Conservation (phyloP, 2,113 vertebrate species). For the Conger conger region DNA sequence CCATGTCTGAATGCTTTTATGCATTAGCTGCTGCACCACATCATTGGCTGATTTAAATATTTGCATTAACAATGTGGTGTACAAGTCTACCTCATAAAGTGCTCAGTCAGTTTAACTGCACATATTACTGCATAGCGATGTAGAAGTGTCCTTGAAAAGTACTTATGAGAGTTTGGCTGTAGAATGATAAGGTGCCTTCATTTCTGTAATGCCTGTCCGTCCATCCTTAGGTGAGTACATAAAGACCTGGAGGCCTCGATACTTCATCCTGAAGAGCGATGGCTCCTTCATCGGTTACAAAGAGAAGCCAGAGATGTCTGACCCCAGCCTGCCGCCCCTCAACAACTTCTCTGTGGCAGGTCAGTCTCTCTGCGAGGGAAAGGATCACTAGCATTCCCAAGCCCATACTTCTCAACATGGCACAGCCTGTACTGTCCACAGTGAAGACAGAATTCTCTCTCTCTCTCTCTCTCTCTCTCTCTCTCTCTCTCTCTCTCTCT, state of each 20-base stretch:
- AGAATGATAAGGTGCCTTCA: too few relatives aligned
- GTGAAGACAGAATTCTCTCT: too few relatives aligned
- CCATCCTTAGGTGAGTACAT: constrained; percentile 85
- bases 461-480: too few relatives aligned
- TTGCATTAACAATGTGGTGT: too few relatives aligned
- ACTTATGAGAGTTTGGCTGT: background rate
- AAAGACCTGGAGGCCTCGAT: constrained; percentile 91
- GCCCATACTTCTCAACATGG: background rate
- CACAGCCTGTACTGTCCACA: background rate
- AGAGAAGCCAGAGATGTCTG: constrained; percentile 84
- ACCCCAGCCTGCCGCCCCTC: constrained; percentile 80
- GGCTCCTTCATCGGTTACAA: constrained; percentile 95
- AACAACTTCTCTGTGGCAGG: constrained; percentile 96
- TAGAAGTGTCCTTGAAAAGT: too few relatives aligned
- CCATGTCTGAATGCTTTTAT: too few relatives aligned
- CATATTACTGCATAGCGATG: too few relatives aligned
- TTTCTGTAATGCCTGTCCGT: background rate
- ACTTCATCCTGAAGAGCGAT: constrained; percentile 91
- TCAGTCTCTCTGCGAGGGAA: constrained; percentile 41
- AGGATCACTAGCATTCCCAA: constrained; percentile 5
- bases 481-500: too few relatives aligned
- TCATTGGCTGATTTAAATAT: too few relatives aligned
- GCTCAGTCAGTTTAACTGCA: too few relatives aligned
- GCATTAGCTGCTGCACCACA: too few relatives aligned
- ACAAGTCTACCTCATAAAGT: too few relatives aligned